Conservation (phyloP, 2,888 invertebrate species). For the Heliconius hortense region DNA sequence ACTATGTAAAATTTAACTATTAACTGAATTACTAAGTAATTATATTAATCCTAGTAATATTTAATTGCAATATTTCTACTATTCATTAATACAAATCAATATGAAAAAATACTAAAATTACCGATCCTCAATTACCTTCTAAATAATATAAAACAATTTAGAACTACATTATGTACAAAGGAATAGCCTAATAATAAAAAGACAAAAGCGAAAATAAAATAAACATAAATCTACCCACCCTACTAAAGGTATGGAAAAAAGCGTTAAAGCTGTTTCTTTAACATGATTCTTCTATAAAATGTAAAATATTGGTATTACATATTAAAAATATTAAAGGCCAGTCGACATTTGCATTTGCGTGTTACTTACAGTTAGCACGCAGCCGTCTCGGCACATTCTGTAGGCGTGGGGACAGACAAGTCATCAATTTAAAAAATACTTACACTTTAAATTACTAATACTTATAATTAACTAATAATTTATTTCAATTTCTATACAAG, state of each 20-base stretch:
- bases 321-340: constrained; percentile 42
- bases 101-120: neutral
- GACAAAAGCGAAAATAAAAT: constrained; percentile 10
- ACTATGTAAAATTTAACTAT: neutral
- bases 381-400: constrained; percentile 62
- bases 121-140: neutral
- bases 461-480: neutral
- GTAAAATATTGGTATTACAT: neutral
- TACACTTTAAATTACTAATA: constrained; percentile 22
- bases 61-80: neutral
- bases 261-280: neutral
- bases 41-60: neutral
- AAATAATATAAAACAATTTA: neutral
- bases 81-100: neutral
- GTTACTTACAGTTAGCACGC: constrained; percentile 72
- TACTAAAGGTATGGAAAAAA: neutral
- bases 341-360: constrained; percentile 51
- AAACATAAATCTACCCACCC: neutral
- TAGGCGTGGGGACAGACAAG: constrained; percentile 66
- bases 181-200: neutral
- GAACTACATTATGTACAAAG: constrained; percentile 7
- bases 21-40: neutral
- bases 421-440: constrained; percentile 46
- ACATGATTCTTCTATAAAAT: constrained; percentile 35
- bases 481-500: neutral